Conservation (phyloP, 1,140 invertebrate species). For the Gryllus bimaculatus region DNA sequence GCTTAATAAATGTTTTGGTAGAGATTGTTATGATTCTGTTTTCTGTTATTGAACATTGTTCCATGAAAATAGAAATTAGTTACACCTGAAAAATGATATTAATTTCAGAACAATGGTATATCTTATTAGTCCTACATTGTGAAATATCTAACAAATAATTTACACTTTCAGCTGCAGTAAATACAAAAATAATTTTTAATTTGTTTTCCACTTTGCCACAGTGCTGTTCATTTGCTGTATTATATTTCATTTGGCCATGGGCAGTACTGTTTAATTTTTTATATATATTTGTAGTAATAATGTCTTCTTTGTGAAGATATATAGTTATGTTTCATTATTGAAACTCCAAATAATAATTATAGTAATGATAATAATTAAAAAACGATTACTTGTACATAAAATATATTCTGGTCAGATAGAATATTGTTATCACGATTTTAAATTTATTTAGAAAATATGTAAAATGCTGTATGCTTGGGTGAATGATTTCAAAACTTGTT, state of each 20-base stretch:
- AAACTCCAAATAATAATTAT: not conserved
- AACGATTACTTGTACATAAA: not conserved
- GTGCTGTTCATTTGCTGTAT: not conserved
- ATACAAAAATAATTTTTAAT: not conserved
- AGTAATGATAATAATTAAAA: not conserved
- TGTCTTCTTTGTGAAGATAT: not conserved
- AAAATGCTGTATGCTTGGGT: not conserved
- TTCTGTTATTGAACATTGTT: too few relatives aligned
- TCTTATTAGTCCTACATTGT: too few relatives aligned
- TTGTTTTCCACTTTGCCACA: not conserved
- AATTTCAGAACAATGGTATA: too few relatives aligned
- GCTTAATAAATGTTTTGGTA: too few relatives aligned
- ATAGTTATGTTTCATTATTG: conserved; percentile 2
- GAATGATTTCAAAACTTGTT: not conserved
- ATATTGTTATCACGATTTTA: not conserved
- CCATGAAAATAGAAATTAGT: too few relatives aligned
- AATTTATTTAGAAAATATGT: not conserved
- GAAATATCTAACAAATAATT: too few relatives aligned
- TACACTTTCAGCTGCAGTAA: too few relatives aligned
- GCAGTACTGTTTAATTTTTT: not conserved
- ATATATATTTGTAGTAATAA: not conserved
- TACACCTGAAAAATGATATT: too few relatives aligned
- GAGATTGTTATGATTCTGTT: too few relatives aligned
- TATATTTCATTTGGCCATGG: not conserved
- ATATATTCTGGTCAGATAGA: not conserved